Evolutionary conservation across 2,888 invertebrate species (phyloP), one percentile per base, ranked within the genome.

Genomic region (Serripes groenlandicus): DNA sequence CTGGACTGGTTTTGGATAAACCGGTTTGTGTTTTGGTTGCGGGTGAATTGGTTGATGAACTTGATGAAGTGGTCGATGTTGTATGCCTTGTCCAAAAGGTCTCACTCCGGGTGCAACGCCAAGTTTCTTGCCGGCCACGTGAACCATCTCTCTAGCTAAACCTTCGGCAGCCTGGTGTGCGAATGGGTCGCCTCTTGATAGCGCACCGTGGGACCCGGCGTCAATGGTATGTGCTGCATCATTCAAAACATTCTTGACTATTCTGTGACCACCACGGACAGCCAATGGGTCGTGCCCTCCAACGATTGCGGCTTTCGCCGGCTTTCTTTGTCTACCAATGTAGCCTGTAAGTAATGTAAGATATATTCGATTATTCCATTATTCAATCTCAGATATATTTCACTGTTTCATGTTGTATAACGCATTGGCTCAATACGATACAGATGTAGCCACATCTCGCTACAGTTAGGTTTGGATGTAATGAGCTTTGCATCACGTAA

Each of bases 71-170:
- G 66, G 37, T 34, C 34, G 32, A n/a, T 32, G 62, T 18, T 30
- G 62, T 42, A 49, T 7, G 18, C 26, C 68, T 26, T 23, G 49
- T 42, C 42, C 68, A 35, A 49, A 18, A 42, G 11, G 68, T 26
- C 23, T 34, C 1, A 4, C 42, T 32, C 34, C 32, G 4, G 32
- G n/a, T 4, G 66, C 74, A 5, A 77, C 49, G 21, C 37, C 56
- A 7, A 83, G 49, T 15, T 75, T 79, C 34, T 83, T 83, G 11
- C 75, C 78, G 35, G 78, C 83, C 30, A 83, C 76, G 58, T 83
- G 78, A 9, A 75, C 49, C 15, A 78, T 60, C 35, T 83, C 78
- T 49, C 35, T 71, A 2, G 78, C 83, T 28, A 83, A 76, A 32
- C 72, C 73, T 9, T 56, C 26, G 18, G 83, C 72, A 30, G 78